A percentile compares a stretch with the other conserved stretches of the same genome.
Conservation (phyloP, 1,140 invertebrate species). For the Ladona fulva region DNA sequence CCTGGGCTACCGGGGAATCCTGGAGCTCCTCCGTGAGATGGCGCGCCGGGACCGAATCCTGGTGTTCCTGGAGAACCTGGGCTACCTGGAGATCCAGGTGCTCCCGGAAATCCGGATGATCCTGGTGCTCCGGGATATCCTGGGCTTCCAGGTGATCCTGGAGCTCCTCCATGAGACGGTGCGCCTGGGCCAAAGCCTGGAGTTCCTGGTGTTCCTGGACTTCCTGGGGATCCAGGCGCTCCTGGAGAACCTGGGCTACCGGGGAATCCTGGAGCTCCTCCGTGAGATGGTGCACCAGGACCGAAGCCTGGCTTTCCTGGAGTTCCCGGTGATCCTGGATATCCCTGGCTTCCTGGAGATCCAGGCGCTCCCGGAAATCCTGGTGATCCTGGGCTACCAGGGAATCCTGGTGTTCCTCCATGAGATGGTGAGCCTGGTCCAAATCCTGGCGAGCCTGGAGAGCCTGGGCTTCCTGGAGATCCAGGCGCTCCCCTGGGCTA, state of each 20-base stretch:
- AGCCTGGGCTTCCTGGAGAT: not conserved
- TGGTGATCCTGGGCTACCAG: not conserved
- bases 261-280: conserved; percentile 19
- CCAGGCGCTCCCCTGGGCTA: not conserved
- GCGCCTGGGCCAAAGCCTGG: too few species aligned
- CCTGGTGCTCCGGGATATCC: conserved; percentile 22
- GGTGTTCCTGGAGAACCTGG: too few species aligned
- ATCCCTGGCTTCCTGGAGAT: not conserved
- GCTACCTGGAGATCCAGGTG: too few species aligned
- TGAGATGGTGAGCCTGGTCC: not conserved
- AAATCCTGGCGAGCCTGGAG: not conserved
- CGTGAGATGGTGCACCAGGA: conserved; percentile 15
- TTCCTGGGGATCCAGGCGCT: not conserved
- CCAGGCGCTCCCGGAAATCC: conserved; percentile 17
- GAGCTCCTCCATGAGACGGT: not conserved
- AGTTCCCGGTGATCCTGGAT: not conserved
- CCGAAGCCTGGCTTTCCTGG: not conserved
- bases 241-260: not conserved
- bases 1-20: not conserved
- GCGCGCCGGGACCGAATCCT: too few species aligned
- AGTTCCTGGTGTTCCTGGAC: not conserved
- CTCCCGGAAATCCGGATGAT: not conserved
- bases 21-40: too few species aligned
- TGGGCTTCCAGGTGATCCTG: not conserved
- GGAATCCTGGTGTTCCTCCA: not conserved